Percentiles rank a stretch among this genome's conserved stretches.
phyloP scores from a whole-genome alignment of 1,140 invertebrate species.

The Ceratoteleas bidentatus region DNA sequence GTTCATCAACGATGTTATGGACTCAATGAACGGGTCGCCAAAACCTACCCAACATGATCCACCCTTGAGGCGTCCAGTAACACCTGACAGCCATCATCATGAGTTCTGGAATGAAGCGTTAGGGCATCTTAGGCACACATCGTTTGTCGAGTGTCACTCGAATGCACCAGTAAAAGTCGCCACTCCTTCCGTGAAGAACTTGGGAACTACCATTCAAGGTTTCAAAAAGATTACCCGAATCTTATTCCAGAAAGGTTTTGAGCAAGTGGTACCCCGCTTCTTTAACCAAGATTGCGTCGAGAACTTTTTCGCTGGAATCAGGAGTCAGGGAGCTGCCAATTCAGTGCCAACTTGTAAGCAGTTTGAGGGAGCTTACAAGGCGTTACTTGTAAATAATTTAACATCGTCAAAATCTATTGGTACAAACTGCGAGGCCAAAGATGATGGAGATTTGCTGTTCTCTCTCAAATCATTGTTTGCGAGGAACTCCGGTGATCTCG shows the following conservation, averaged over 20 bases:
- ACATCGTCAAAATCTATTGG: constrained; percentile 3
- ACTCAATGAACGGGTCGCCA: constrained; percentile 13
- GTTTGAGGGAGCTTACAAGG: background rate
- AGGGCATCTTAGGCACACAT: background rate
- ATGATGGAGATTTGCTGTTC: background rate
- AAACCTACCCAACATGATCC: constrained; percentile 1
- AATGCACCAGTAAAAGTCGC: background rate
- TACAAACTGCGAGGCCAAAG: constrained; percentile 1
- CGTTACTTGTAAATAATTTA: constrained; percentile 1
- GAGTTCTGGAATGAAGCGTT: background rate
- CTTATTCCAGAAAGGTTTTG: background rate
- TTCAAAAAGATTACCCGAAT: background rate
- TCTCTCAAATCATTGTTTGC: background rate
- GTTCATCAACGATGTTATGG: constrained; percentile 24
- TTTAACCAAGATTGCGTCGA: background rate
- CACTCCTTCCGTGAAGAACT: background rate
- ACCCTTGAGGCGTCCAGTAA: constrained; percentile 4
- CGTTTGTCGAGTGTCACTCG: background rate
- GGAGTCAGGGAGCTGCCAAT: background rate
- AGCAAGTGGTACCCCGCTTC: background rate
- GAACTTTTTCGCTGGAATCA: constrained; percentile 4
- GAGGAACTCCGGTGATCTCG: background rate
- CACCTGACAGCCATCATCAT: background rate
- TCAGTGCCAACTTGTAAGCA: background rate
- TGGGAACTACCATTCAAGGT: background rate